Conservation (phyloP, 2,797 vertebrate genomes). For the Rhinoraja longicauda region DNA sequence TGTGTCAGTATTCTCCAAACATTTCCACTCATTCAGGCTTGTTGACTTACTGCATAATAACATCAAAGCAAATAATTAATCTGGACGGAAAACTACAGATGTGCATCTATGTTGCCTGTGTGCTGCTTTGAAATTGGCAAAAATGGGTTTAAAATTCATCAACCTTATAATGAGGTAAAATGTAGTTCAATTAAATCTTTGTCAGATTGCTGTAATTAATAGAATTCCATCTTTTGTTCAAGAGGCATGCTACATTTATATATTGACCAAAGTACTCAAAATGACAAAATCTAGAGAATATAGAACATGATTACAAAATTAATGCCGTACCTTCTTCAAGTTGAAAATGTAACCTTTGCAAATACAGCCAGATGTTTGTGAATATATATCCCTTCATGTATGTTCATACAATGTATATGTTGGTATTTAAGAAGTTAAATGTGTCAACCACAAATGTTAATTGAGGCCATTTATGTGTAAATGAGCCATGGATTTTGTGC, state of each 20-base stretch:
- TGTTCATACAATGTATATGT: conserved; percentile 59
- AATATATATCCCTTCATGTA: conserved; percentile 61
- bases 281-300: conserved; percentile 3
- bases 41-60: neutral
- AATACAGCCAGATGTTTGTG: conserved; percentile 63
- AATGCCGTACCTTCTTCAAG: conserved; percentile 55
- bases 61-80: neutral
- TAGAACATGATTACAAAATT: conserved; percentile 48
- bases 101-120: neutral
- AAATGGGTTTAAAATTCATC: neutral
- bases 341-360: conserved; percentile 60
- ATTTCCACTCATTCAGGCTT: neutral
- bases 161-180: neutral
- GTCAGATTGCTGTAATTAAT: neutral
- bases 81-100: neutral
- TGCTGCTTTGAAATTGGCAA: neutral
- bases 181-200: neutral
- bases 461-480: conserved; percentile 76
- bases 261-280: conserved; percentile 2
- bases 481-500: conserved; percentile 70
- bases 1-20: neutral
- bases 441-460: conserved; percentile 73
- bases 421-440: conserved; percentile 69
- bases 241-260: neutral
- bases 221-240: neutral